Base-by-base conservation (phyloP, 2,797 vertebrate species). In the Enteromius treurensis region DNA sequence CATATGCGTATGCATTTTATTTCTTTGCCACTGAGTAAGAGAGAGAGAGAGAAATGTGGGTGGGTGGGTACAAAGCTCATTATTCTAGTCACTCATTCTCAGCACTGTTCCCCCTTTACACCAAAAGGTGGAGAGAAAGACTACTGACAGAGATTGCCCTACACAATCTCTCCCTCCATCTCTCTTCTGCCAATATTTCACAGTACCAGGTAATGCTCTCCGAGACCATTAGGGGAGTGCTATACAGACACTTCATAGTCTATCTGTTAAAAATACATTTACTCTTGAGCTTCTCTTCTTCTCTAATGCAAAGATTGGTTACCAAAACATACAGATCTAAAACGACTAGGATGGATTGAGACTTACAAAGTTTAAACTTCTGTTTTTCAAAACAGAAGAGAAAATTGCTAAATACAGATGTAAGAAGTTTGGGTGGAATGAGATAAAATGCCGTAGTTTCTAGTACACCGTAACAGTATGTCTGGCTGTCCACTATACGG, bases 191-290 rank as follows among this genome's bases (percentile, higher is more conserved):
- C 65, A 83, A 81, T 87, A 88, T 88, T 88, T 88, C 84, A 85
- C 82, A 74, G 78, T 65, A 81, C 79, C 62, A 34, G 86, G 88
- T 89, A 82, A 42, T 29, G 4, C 86, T 87, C 83, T 47, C 88
- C 82, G 79, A 87, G 86, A 86, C 76, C 64, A 89, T 53, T 51
- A 93, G 91, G 88, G 93, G 86, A 0, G n/a, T 85, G 90, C 88
- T 92, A 88, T 88, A 86, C 85, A 81, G 55, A 87, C 89, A 87
- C 89, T 87, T 88, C 74, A 85, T 75, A 82, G 79, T 87, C 85
- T 82, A 80, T 81, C 80, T 62, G 77, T 23, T 85, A 88, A 88
- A 87, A 19, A 79, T 89, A 87, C 80, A 83, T 62, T 65, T 88
- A 79, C 88, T 89, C 78, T 80, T 65, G 77, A 75, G 83, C 70